Evolutionary conservation across 2,797 vertebrate species (phyloP).

Genomic region (Apogon hyalosoma): DNA sequence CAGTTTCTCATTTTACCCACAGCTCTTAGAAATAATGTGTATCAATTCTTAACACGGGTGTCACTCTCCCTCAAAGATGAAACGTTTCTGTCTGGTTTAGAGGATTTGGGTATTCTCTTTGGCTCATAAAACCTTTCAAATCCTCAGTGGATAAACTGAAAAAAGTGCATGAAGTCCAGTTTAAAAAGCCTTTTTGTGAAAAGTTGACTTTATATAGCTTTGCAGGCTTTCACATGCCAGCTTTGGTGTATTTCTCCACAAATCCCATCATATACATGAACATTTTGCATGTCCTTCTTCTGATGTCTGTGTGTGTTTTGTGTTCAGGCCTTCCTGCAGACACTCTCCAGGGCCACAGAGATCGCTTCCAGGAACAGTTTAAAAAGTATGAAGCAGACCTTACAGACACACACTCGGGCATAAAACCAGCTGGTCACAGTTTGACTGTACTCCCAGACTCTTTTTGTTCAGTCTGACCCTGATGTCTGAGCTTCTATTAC

Average conservation of each 20-base stretch:
- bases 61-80: constrained; percentile 6
- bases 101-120: background rate
- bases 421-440: constrained; percentile 21
- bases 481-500: constrained; percentile 13
- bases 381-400: constrained; percentile 88
- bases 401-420: constrained; percentile 1
- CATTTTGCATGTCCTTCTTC: background rate
- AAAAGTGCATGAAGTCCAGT: background rate
- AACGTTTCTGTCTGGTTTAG: background rate
- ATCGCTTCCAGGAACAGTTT: constrained; percentile 98
- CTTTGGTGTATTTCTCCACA: constrained; percentile 13
- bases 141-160: background rate
- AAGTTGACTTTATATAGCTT: constrained; percentile 1
- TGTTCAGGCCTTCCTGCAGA: constrained; percentile 94
- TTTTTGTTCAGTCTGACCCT: constrained; percentile 7
- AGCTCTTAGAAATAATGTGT: background rate
- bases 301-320: constrained; percentile 40
- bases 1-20: background rate
- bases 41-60: background rate
- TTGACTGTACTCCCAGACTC: constrained; percentile 7
- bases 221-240: background rate
- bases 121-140: constrained; percentile 18
- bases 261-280: constrained; percentile 8
- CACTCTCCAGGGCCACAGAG: constrained; percentile 96
- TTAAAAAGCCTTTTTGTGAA: constrained; percentile 2